These are phyloP conservation scores for Pungitius pungitius DNA, from an alignment of 2,113 vertebrate genomes.

Conservation along the genomic window DNA sequence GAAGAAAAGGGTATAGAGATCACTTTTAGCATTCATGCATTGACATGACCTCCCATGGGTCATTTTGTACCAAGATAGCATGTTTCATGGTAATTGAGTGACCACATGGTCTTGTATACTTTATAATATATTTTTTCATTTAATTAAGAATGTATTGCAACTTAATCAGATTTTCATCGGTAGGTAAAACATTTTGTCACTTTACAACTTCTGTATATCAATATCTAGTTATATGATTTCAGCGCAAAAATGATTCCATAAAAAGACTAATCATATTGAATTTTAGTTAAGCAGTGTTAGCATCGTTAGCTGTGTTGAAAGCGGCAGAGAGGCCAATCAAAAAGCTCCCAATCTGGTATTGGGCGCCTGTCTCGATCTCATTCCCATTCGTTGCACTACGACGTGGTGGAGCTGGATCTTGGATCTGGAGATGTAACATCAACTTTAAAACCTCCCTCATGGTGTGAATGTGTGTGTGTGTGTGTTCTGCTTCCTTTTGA, in stretches of 20 bases:
- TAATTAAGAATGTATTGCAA: too few species aligned
- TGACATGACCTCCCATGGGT: too few species aligned
- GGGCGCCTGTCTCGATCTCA: not conserved
- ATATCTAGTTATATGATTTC: too few species aligned
- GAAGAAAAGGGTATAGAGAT: too few species aligned
- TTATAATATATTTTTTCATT: too few species aligned
- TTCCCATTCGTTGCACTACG: not conserved
- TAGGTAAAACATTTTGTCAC: too few species aligned
- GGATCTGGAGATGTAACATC: slow-evolving; percentile 7
- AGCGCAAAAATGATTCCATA: not conserved
- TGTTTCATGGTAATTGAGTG: too few species aligned
- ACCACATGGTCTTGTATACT: too few species aligned
- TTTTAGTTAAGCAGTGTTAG: not conserved
- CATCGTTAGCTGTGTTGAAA: not conserved
- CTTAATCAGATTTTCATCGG: too few species aligned
- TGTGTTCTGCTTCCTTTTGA: not conserved
- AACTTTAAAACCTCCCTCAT: not conserved
- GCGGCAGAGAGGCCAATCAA: not conserved
- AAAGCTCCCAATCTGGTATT: not conserved
- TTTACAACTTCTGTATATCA: too few species aligned
- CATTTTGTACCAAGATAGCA: too few species aligned
- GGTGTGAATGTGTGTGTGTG: slow-evolving; percentile 3
- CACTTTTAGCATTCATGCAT: too few species aligned
- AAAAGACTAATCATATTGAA: not conserved
- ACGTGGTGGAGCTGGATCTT: slow-evolving; percentile 3